Percentiles rank a stretch among this genome's conserved stretches.
Conservation (phyloP, 2,113 vertebrate genomes). For the Glaucomys volans region DNA sequence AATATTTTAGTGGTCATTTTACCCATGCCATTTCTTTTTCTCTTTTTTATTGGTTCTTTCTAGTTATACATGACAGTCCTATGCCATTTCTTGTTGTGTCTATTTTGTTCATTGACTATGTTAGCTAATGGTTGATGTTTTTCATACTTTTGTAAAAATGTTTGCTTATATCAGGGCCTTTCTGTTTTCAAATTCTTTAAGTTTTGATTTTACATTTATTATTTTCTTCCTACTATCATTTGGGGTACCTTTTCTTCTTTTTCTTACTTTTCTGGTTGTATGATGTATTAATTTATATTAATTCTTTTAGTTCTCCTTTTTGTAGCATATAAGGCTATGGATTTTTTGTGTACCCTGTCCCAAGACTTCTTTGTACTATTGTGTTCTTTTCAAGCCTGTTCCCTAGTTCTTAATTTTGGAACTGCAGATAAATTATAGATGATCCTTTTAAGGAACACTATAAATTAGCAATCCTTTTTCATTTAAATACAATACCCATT, state of each 20-base stretch:
- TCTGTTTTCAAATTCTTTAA: constrained; percentile 3
- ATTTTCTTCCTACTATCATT: background rate
- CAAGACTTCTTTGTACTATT: background rate
- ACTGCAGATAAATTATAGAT: background rate
- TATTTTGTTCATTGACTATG: background rate
- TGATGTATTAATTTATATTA: background rate
- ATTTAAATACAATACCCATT: background rate
- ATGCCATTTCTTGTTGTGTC: background rate
- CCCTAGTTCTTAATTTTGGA: constrained; percentile 9
- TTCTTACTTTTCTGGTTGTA: background rate
- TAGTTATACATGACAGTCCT: too few species aligned
- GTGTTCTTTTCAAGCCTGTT: background rate
- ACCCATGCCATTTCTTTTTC: too few species aligned
- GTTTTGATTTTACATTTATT: constrained; percentile 2
- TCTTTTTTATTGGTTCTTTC: too few species aligned
- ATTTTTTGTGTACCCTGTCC: background rate
- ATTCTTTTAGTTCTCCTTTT: constrained; percentile 22
- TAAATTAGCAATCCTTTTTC: background rate
- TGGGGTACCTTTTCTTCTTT: background rate
- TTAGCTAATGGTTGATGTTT: background rate
- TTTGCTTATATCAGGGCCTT: background rate
- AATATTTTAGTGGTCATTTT: background rate
- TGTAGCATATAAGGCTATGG: background rate
- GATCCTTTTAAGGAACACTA: background rate
- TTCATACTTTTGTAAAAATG: background rate